Conservation (phyloP, 2,113 vertebrate species). For the Crotalus tigris region DNA sequence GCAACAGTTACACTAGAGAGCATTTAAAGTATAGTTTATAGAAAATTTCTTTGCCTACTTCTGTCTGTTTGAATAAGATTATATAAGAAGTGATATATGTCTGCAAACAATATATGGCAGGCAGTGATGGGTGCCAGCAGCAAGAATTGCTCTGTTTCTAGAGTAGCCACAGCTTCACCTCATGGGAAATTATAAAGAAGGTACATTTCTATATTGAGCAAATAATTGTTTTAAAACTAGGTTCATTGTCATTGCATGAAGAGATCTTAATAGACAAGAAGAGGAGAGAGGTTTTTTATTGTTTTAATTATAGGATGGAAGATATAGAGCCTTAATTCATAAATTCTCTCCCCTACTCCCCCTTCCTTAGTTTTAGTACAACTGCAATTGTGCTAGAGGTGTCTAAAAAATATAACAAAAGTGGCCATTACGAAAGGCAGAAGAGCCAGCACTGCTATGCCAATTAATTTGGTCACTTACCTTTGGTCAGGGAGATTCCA, state of each 20-base stretch:
- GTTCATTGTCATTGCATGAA: not conserved
- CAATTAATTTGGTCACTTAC: not conserved
- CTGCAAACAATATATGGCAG: slow-evolving; percentile 7
- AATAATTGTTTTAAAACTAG: not conserved
- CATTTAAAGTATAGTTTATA: rapidly evolving
- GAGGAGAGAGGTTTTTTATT: not conserved
- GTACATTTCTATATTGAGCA: not conserved
- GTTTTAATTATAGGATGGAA: not conserved
- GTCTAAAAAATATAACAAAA: not conserved
- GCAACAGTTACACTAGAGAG: not conserved
- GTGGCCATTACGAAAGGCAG: not conserved
- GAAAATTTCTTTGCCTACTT: not conserved
- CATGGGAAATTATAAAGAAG: not conserved
- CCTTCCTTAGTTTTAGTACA: not conserved
- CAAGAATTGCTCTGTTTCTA: slow-evolving; percentile 28
- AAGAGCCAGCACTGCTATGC: not conserved
- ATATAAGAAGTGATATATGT: slow-evolving; percentile 50
- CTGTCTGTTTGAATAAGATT: rapidly evolving
- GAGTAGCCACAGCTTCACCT: slow-evolving; percentile 3
- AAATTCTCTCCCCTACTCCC: not conserved
- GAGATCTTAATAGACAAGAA: not conserved
- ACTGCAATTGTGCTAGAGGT: not conserved
- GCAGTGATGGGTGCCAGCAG: slow-evolving; percentile 31
- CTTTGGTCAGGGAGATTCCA: not conserved
- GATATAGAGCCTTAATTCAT: not conserved